Conservation (phyloP, 2,888 invertebrate species). For the Metopia argyrocephala region DNA sequence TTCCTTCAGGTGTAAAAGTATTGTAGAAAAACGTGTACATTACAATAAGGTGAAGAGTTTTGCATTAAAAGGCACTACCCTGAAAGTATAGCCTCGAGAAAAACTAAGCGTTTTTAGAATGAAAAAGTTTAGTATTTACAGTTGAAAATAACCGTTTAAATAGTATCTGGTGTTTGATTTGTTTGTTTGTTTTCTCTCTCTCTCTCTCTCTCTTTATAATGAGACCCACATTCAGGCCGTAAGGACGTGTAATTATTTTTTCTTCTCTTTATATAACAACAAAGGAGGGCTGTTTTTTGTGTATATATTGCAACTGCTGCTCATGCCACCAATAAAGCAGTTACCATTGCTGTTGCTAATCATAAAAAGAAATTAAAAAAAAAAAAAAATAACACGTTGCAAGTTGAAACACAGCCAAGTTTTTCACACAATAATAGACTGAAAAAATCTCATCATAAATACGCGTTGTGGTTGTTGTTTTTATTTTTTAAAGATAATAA, state of each 20-base stretch:
- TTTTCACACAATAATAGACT: not conserved
- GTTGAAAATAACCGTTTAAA: not conserved
- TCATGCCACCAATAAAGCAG: no score
- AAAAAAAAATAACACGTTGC: no score
- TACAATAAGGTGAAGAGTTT: no score
- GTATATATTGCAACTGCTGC: not conserved
- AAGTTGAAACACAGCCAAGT: constrained; percentile 36
- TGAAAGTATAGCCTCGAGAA: no score
- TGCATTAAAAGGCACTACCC: no score
- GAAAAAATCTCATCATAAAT: constrained; percentile 1
- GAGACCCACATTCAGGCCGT: constrained; percentile 21
- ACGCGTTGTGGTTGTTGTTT: not conserved
- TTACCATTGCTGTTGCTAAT: constrained; percentile 32
- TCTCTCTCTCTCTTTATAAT: constrained; percentile 6
- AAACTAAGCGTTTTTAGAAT: no score
- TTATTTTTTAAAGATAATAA: constrained; percentile 17
- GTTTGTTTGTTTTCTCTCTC: not conserved
- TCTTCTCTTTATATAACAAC: not conserved
- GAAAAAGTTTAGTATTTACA: no score
- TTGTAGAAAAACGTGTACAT: no score
- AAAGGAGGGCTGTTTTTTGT: not conserved
- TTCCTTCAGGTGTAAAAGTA: no score
- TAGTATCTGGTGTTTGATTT: constrained; percentile 1
- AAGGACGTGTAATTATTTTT: constrained; percentile 16
- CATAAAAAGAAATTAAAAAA: constrained; percentile 31